phyloP scores from a whole-genome alignment of 2,797 vertebrate genomes.

The Thunnus albacares region DNA sequence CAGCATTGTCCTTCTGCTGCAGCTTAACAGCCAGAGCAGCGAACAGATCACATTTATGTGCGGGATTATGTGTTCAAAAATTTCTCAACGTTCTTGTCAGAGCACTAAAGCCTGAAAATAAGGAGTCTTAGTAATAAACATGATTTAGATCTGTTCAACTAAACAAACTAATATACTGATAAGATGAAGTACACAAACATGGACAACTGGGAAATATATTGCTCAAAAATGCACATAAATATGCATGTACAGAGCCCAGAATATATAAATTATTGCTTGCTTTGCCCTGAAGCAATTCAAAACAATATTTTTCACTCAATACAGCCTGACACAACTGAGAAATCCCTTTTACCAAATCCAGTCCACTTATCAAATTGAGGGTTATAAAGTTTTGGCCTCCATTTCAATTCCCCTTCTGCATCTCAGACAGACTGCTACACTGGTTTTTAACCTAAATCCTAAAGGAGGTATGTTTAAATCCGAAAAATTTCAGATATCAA shows the following conservation, averaged over 20 bases:
- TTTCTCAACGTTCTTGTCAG: background rate
- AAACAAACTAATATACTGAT: slow-evolving; percentile 20
- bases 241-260: slow-evolving; percentile 7
- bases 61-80: slow-evolving; percentile 12
- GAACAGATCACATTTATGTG: background rate
- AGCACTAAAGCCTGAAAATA: slow-evolving; percentile 2
- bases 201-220: slow-evolving; percentile 16
- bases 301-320: slow-evolving; percentile 34
- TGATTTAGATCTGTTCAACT: slow-evolving; percentile 11
- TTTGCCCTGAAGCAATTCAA: slow-evolving; percentile 47
- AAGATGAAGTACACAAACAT: slow-evolving; percentile 25
- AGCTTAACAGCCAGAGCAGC: slow-evolving; percentile 6
- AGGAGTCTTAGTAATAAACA: background rate
- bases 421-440: slow-evolving; percentile 4
- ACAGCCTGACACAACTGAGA: slow-evolving; percentile 27
- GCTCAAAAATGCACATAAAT: slow-evolving; percentile 43
- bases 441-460: slow-evolving; percentile 1
- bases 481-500: background rate
- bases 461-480: background rate
- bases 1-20: slow-evolving; percentile 3
- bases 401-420: slow-evolving; percentile 33
- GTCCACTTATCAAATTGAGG: slow-evolving; percentile 36
- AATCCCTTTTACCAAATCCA: slow-evolving; percentile 28
- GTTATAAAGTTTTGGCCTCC: slow-evolving; percentile 40
- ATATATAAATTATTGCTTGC: slow-evolving; percentile 42